Evolutionary conservation across 2,888 invertebrate species (phyloP), one percentile per base, ranked within the genome.

Genomic region (Diadegma fenestrale): DNA sequence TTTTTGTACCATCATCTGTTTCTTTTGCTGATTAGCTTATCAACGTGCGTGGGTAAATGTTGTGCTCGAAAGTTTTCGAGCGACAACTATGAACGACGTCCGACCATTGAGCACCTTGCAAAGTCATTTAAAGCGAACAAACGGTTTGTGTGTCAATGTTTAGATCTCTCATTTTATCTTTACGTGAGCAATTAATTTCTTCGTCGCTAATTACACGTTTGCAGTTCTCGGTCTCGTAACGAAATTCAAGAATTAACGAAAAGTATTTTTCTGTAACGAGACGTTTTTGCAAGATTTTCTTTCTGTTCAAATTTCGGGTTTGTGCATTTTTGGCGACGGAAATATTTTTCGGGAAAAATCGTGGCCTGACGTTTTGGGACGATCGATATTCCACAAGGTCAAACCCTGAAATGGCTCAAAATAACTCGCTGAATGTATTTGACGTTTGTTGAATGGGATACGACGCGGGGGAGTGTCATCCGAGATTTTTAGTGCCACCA

Each of bases 1-100:
- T 54, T 12, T 33, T n/a, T 71, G 30, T 30, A 33, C 19, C 12
- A 4, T 10, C 22, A 7, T 41, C 61, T 19, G 19, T 73, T 58
- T 58, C 58, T 78, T 63, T 58, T 26, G 14, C n/a, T n/a, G 63
- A 54, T 63, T 75, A 76, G 58, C 54, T 76, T 76, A 78, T 80
- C 71, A 64, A 54, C 45, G 30, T n/a, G n/a, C n/a, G 71, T 64
- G 5, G 22, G 84, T 48, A 63, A 80, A 71, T 71, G 43, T 69
- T 75, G 43, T 84, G 51, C 6, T 12, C 7, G 33, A 30, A 54
- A 4, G 26, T 54, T 26, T 66, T 41, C 8, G 4, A 22, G 3
- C n/a, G 22, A 26, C 14, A 30, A n/a, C 30, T 33, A 33, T 58
- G 30, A 54, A 68, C 33, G 37, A 43, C 64, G 51, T 64, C 22